Base-by-base conservation (phyloP, 2,888 invertebrate genomes). In the Augiades crinisus region DNA sequence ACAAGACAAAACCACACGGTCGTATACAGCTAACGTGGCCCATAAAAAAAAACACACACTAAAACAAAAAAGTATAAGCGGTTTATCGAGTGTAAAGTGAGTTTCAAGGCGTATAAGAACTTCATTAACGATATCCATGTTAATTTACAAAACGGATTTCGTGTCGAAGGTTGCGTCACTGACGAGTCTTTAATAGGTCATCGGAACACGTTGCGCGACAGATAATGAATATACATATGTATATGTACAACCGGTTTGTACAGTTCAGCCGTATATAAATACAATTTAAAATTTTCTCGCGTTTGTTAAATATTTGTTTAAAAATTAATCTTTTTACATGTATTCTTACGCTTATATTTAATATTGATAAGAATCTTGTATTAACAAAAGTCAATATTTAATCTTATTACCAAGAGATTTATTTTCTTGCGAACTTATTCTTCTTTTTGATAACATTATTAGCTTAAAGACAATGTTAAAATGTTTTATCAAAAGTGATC, bases 121-220 rank as follows among this genome's bases (percentile, higher is more conserved):
- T 31, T 36, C 47, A 49, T 58, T 46, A 52, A n/a, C 33, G 54
- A 54, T 49, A 56, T 46, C 53, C 36, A 56, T 52, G 56, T 45
- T 54, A 51, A 56, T 56, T 54, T 49, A 46, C 37, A 52, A 57
- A 56, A 54, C 52, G 38, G 52, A 46, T 52, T 56, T 22, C n/a
- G 30, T 49, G 47, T 47, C 54, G 40, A 33, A 49, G 16, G 46
- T 50, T 56, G 52, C 54, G 49, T 50, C 54, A 53, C 46, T 34
- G 45, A 45, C 17, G 34, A 19, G 31, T 47, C 5, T 37, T 36
- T 47, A 22, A 31, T 47, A 47, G 47, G 47, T 47, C 38, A 37
- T 46, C 19, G 7, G 12, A 24, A 36, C 21, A 7, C 22, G 16
- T 24, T 10, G 21, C 5, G 7, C 14, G 27, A 36, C 14, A 17